Base-by-base conservation (phyloP, 2,888 invertebrate genomes). In the Trissonchulus latispiculum region DNA sequence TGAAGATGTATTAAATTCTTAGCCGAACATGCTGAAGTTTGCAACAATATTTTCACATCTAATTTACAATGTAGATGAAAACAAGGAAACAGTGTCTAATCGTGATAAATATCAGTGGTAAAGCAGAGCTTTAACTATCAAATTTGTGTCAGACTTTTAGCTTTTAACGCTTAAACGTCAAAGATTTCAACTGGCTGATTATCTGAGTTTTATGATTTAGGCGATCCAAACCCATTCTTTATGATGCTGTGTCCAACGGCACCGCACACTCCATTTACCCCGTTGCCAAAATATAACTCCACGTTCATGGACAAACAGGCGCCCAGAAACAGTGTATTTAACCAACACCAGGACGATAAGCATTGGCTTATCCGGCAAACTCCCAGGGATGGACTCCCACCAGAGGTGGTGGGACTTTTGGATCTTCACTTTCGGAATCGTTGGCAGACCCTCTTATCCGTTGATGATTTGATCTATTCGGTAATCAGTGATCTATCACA, bases 201-300 rank as follows among this genome's bases (percentile, higher is more conserved):
- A n/a, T n/a, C n/a, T n/a, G n/a, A n/a, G n/a, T n/a, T n/a, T n/a
- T n/a, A n/a, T n/a, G n/a, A n/a, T n/a, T n/a, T n/a, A n/a, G n/a
- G n/a, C n/a, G n/a, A n/a, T n/a, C n/a, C n/a, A n/a, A n/a, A n/a
- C n/a, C n/a, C n/a, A n/a, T n/a, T n/a, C n/a, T 88, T 95, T 74
- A 91, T 92, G 89, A 88, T 92, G 78, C 80, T 93, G n/a, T 89
- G 93, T 0, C 90, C 92, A 0, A 94, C 94, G 35, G 91, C 94
- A 0, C 90, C 91, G 1, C 95, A 95, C 84, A 89, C 89, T 66
- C 94, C 95, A 0, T 93, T 90, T 82, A 91, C 89, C 0, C 90
- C 94, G 1, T 92, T 92, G 0, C 86, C 87, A 0, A 86, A 92
- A 61, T 91, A 93, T 82, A 82, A 83, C 48, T 86, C 87, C 70